Conservation (phyloP, 2,888 invertebrate genomes). For the Drosophila testacea region DNA sequence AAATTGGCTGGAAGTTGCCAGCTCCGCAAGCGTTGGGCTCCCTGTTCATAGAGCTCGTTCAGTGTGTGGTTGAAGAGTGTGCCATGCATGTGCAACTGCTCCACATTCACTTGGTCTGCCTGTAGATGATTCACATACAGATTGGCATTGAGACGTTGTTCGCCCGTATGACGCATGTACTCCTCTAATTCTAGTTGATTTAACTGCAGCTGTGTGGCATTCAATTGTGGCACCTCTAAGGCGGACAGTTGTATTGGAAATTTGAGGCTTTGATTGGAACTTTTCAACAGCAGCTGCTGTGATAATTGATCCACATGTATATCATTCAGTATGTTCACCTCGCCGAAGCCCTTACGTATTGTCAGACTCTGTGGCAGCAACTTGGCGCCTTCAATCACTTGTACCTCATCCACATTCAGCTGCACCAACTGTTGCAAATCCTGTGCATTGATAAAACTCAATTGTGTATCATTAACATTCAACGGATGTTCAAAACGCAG, state of each 20-base stretch:
- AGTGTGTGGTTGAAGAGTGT: conserved; percentile 63
- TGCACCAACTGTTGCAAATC: conserved; percentile 85
- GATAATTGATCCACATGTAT: conserved; percentile 85
- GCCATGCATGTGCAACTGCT: conserved; percentile 71
- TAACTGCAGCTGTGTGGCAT: conserved; percentile 41
- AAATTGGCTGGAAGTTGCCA: conserved; percentile 68
- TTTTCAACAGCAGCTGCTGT: conserved; percentile 83
- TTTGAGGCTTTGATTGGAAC: conserved; percentile 85
- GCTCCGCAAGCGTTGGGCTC: conserved; percentile 45
- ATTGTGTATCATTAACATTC: conserved; percentile 81
- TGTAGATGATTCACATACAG: conserved; percentile 63
- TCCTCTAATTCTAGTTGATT: conserved; percentile 38
- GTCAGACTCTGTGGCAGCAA: conserved; percentile 84
- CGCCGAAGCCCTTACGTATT: conserved; percentile 84
- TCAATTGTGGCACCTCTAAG: conserved; percentile 71
- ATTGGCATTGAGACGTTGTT: conserved; percentile 65
- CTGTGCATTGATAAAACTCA: conserved; percentile 85
- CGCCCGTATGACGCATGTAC: conserved; percentile 62
- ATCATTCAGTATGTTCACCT: conserved; percentile 85
- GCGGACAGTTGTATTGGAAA: conserved; percentile 84
- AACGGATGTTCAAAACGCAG: conserved; percentile 74
- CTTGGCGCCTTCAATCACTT: conserved; percentile 86
- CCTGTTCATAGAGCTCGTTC: conserved; percentile 61
- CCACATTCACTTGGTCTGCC: conserved; percentile 45
- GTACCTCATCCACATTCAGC: conserved; percentile 83